Conservation (phyloP, 2,113 vertebrate genomes). For the Australoheros scitulus region DNA sequence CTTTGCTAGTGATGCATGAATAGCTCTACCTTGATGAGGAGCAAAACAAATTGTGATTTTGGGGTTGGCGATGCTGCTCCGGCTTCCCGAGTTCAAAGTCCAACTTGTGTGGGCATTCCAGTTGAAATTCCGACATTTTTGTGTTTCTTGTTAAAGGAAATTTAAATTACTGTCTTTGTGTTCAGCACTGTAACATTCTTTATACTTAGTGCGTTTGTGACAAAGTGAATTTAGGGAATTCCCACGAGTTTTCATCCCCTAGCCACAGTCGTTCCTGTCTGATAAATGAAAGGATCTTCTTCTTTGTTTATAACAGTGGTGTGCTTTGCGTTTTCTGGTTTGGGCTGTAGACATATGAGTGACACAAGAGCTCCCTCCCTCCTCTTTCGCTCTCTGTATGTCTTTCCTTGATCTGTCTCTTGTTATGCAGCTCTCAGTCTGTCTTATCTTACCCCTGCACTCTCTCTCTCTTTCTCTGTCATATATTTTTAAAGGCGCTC, state of each 20-base stretch:
- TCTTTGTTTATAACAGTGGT: not conserved
- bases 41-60: no score
- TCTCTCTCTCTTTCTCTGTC: conserved; percentile 11
- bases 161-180: not conserved
- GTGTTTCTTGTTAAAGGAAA: not conserved
- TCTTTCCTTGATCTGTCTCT: not conserved
- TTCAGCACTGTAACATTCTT: not conserved
- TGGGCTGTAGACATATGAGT: not conserved
- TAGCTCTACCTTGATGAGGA: no score
- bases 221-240: not conserved
- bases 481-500: conserved; percentile 2
- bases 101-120: no score
- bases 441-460: not conserved
- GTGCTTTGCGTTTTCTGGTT: not conserved
- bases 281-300: not conserved
- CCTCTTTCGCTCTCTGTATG: not conserved
- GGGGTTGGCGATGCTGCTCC: no score
- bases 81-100: no score
- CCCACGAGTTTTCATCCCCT: not conserved
- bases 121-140: fast-evolving
- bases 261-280: not conserved
- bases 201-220: not conserved
- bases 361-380: not conserved
- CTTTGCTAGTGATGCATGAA: no score
- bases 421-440: not conserved